Percentiles rank a stretch among this genome's conserved stretches.
Evolutionary conservation across 1,140 invertebrate species (phyloP).

Genomic region (Aricia agestis): DNA sequence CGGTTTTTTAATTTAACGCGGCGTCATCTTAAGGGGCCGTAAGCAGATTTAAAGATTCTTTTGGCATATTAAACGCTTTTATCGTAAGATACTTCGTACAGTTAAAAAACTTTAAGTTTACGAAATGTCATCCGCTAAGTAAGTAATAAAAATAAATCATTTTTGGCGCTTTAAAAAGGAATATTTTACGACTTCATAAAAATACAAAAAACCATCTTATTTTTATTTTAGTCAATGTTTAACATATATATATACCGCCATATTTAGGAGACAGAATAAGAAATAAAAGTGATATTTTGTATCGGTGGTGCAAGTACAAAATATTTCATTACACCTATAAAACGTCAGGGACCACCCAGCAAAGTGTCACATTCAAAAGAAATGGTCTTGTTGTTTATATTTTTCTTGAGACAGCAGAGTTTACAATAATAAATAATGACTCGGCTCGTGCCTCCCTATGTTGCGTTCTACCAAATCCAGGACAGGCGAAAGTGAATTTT

Average conservation of each 20-base stretch:
- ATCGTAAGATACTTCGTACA: neutral
- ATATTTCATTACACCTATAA: slow-evolving; percentile 49
- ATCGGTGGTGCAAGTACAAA: slow-evolving; percentile 23
- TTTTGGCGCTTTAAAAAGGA: neutral
- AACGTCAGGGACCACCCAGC: slow-evolving; percentile 49
- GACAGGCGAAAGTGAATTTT: too few relatives aligned
- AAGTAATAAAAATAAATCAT: slow-evolving; percentile 1
- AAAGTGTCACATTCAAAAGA: slow-evolving; percentile 39
- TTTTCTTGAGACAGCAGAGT: slow-evolving; percentile 17
- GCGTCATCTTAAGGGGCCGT: too few relatives aligned
- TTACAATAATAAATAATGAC: slow-evolving; percentile 1
- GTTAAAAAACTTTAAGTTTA: neutral
- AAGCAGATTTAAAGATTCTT: too few relatives aligned
- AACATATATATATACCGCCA: neutral
- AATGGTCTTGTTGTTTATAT: slow-evolving; percentile 28
- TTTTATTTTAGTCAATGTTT: neutral
- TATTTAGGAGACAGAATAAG: slow-evolving; percentile 17
- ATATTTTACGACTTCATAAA: neutral
- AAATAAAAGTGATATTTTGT: slow-evolving; percentile 14
- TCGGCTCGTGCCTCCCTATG: too few relatives aligned
- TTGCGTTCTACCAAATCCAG: too few relatives aligned
- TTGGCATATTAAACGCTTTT: too few relatives aligned
- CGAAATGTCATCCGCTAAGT: neutral
- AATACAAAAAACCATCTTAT: neutral
- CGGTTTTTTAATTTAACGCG: too few relatives aligned